Evolutionary conservation across 2,888 invertebrate species (phyloP).

Genomic region (Lithophane ornitopus): DNA sequence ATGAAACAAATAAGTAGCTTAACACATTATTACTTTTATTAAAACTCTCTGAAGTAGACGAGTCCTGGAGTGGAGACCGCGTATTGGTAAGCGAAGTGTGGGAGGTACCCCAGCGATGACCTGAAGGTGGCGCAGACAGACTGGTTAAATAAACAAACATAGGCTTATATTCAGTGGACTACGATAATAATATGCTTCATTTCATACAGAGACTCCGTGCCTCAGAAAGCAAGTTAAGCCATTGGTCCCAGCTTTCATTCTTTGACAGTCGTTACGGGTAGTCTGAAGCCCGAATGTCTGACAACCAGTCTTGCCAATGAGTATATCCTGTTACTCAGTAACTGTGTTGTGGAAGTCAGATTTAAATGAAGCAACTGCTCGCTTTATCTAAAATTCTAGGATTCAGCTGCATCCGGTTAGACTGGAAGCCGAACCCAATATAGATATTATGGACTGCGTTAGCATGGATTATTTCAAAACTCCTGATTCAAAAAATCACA

Average conservation of each 20-base stretch:
- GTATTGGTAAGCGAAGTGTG: not conserved
- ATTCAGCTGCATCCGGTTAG: too few relatives aligned
- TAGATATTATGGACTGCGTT: not conserved
- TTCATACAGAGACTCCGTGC: not conserved
- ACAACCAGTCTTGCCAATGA: not conserved
- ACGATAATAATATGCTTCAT: not conserved
- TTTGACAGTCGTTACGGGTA: not conserved
- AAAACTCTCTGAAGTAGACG: not conserved
- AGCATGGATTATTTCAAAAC: constrained; percentile 44
- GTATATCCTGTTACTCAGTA: not conserved
- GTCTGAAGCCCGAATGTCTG: not conserved
- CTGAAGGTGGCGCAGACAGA: not conserved
- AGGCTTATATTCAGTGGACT: not conserved
- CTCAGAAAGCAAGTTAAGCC: not conserved
- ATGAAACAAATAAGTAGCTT: not conserved
- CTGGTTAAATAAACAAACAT: too few relatives aligned
- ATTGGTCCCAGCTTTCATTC: not conserved
- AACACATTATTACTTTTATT: not conserved
- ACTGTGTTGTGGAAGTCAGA: not conserved
- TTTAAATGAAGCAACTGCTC: not conserved
- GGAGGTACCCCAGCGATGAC: too few relatives aligned
- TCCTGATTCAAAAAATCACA: constrained; percentile 79
- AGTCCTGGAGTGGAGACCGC: not conserved
- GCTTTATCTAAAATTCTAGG: not conserved
- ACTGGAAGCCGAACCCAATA: not conserved